phyloP scores from a whole-genome alignment of 2,797 vertebrate genomes.

The Bradypus variegatus region DNA sequence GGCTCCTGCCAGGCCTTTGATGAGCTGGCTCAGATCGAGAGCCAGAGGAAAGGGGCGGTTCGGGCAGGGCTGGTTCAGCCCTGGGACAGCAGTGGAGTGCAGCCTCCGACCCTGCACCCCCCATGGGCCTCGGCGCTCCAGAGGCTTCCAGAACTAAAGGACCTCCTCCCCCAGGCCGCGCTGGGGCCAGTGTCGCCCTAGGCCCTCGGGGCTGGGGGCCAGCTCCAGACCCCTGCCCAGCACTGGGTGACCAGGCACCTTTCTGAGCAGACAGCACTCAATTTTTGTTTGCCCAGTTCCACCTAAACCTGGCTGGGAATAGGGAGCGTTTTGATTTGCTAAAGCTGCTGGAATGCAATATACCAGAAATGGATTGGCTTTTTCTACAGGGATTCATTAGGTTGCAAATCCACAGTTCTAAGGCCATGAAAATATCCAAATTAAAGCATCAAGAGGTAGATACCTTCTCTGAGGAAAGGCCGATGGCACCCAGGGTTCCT shows the following conservation, averaged over 20 bases:
- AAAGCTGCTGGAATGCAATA: too few relatives aligned
- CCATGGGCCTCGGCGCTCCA: neutral
- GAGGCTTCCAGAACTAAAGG: neutral
- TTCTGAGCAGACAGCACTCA: neutral
- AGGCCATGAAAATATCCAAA: too few relatives aligned
- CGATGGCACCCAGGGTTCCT: too few relatives aligned
- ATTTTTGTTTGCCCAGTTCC: neutral
- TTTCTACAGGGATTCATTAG: too few relatives aligned
- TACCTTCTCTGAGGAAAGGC: too few relatives aligned
- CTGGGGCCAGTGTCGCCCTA: too few relatives aligned
- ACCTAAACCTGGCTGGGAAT: neutral
- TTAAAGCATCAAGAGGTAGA: too few relatives aligned
- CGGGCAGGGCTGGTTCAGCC: neutral
- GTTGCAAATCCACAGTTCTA: too few relatives aligned
- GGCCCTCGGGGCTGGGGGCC: neutral
- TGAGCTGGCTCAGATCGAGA: neutral
- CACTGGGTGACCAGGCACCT: accelerated
- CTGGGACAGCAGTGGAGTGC: accelerated
- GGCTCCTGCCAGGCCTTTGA: neutral
- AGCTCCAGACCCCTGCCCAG: neutral
- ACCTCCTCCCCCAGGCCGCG: too few relatives aligned
- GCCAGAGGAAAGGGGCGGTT: neutral
- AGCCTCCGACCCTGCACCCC: neutral
- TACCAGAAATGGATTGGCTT: too few relatives aligned
- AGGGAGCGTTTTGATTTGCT: neutral